Percentiles rank a stretch among this genome's conserved stretches.
Conservation (phyloP, 2,113 vertebrate genomes). For the human (Homo sapiens) region GRCh38 chr5:89705501-89706000, state of each 20-base stretch:
- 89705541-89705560: background rate
- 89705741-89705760: slow-evolving; percentile 84
- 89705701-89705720: slow-evolving; percentile 83
- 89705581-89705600: background rate
- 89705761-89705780: slow-evolving; percentile 82
- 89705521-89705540: background rate
- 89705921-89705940: slow-evolving; percentile 68
- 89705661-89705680: slow-evolving; percentile 77
- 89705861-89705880: slow-evolving; percentile 69
- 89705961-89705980: slow-evolving; percentile 18
- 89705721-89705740: slow-evolving; percentile 84
- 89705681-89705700: slow-evolving; percentile 82
- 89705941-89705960: slow-evolving; percentile 58
- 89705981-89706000: slow-evolving; percentile 31
- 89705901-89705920: slow-evolving; percentile 60
- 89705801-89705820: slow-evolving; percentile 81
- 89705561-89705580: slow-evolving; percentile 46
- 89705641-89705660: slow-evolving; percentile 74
- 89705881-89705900: background rate
- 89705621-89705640: slow-evolving; percentile 61
- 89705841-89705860: slow-evolving; percentile 56
- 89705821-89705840: slow-evolving; percentile 79
- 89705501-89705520: background rate
- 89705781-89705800: slow-evolving; percentile 82
- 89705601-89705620: slow-evolving; percentile 60